phyloP scores from a whole-genome alignment of 2,113 vertebrate genomes.

The Lontra canadensis region DNA sequence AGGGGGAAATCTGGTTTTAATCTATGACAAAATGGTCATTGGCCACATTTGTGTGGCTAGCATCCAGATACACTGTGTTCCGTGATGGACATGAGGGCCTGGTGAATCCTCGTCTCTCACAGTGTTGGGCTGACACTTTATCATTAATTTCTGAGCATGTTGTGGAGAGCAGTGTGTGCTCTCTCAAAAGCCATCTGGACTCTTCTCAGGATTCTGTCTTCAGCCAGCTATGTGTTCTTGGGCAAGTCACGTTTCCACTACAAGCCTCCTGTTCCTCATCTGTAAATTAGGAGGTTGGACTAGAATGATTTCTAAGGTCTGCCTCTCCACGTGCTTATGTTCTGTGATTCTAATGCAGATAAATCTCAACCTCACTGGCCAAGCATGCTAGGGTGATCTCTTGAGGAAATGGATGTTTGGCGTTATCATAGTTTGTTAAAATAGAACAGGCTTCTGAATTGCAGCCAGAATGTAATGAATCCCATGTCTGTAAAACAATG shows the following conservation, averaged over 20 bases:
- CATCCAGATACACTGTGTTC: neutral
- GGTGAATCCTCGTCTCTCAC: neutral
- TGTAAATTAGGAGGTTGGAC: neutral
- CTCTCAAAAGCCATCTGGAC: neutral
- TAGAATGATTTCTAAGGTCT: neutral
- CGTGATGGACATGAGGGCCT: neutral
- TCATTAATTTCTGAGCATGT: neutral
- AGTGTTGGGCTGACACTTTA: neutral
- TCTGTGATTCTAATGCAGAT: neutral
- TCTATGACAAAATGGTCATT: neutral
- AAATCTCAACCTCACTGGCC: neutral
- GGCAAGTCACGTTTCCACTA: neutral
- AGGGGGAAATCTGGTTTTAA: neutral
- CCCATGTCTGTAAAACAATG: slow-evolving; percentile 68
- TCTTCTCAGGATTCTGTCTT: neutral
- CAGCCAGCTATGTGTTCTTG: slow-evolving; percentile 40
- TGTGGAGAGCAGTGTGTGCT: neutral
- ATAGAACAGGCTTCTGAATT: slow-evolving; percentile 62
- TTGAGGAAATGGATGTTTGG: slow-evolving; percentile 47
- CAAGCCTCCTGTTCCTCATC: slow-evolving; percentile 44
- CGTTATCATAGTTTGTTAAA: slow-evolving; percentile 23
- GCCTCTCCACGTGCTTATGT: neutral
- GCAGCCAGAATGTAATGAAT: slow-evolving; percentile 63
- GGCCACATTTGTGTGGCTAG: neutral
- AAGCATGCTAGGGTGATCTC: neutral